Evolutionary conservation across 92 coral and sea anemone genomes (phyloP), one percentile per base, ranked within the genome.

Genomic region (Epizoanthus scotinus): DNA sequence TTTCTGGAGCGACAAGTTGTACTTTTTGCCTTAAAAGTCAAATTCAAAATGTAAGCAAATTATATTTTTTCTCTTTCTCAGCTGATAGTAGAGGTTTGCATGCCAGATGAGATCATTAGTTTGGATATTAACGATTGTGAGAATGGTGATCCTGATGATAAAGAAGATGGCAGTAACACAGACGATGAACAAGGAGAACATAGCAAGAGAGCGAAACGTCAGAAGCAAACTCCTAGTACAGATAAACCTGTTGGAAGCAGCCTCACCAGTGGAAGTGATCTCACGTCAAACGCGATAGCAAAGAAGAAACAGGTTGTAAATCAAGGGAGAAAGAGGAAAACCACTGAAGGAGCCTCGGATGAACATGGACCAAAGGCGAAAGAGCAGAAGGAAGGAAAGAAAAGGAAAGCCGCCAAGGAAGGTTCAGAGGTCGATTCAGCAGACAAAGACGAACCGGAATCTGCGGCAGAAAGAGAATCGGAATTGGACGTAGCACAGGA

Each of bases 51-150:
- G 50, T 7, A 44, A 44, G 12, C 52, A 9, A 47, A 47, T 47
- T 47, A 2, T 9, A 47, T 10, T 47, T 47, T 47, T 15, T 47
- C 52, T 47, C 13, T 47, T 47, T 70, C 38, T 3, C 36, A 75
- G 81, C 8, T 75, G 49, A 59, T 57, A 60, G 58, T 75, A 17
- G 81, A 75, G 49, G 15, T 28, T 6, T 20, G 55, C 57, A 75
- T 75, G 26, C 52, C 81, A 24, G 81, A 75, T 42, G 81, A 75
- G 34, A 31, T 75, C 34, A 75, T 75, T 8, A 67, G 61, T 4
- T 67, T 75, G 24, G 81, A 75, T 38, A 19, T 59, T 57, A 20
- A 75, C 1, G 52, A 36, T 59, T 26, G 34, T 40, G 69, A 59
- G 17, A 15, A 8, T 20, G 29, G 21, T 34, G 36, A 21, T n/a